A percentile compares a stretch with the other conserved stretches of the same genome.
phyloP scores from a whole-genome alignment of 2,113 vertebrate species.

The Proteles cristata region DNA sequence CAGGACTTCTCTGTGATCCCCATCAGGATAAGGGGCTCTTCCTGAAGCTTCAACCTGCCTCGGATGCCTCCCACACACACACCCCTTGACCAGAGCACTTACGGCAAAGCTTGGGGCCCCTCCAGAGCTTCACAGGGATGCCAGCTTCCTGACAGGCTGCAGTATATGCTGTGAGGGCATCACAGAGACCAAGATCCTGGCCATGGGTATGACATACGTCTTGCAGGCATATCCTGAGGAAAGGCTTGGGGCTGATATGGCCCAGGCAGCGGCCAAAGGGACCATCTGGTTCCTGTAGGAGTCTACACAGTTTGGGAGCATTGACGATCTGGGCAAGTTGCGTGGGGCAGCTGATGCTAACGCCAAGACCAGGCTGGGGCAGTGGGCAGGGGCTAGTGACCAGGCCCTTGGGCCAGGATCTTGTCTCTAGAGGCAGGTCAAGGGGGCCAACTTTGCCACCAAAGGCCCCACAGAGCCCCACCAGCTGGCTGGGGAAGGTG shows the following conservation, averaged over 20 bases:
- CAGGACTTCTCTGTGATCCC: not conserved
- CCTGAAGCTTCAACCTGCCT: not conserved
- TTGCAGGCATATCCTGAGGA: conserved; percentile 83
- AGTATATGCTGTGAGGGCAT: conserved; percentile 83
- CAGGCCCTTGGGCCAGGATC: conserved; percentile 66
- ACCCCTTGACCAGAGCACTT: conserved; percentile 65
- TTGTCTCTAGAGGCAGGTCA: conserved; percentile 73
- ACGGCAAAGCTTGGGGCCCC: conserved; percentile 83
- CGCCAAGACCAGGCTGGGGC: not conserved
- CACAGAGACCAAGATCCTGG: conserved; percentile 79
- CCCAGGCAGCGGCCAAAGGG: conserved; percentile 85
- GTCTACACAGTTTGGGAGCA: conserved; percentile 76
- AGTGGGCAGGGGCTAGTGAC: conserved; percentile 3
- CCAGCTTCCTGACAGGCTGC: conserved; percentile 83
- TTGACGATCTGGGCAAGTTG: not conserved
- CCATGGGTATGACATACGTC: conserved; percentile 79
- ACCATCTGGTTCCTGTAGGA: conserved; percentile 77
- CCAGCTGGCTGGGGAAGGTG: conserved; percentile 78
- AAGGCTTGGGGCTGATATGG: conserved; percentile 73
- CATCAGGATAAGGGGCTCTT: not conserved
- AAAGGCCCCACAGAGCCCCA: conserved; percentile 87
- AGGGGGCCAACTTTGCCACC: conserved; percentile 55
- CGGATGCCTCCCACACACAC: not conserved
- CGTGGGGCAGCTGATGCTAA: conserved; percentile 33
- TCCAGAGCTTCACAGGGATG: conserved; percentile 82